Percentiles rank a stretch among this genome's conserved stretches.
Conservation (phyloP, 2,113 vertebrate genomes). For the Dipodomys stephensi region DNA sequence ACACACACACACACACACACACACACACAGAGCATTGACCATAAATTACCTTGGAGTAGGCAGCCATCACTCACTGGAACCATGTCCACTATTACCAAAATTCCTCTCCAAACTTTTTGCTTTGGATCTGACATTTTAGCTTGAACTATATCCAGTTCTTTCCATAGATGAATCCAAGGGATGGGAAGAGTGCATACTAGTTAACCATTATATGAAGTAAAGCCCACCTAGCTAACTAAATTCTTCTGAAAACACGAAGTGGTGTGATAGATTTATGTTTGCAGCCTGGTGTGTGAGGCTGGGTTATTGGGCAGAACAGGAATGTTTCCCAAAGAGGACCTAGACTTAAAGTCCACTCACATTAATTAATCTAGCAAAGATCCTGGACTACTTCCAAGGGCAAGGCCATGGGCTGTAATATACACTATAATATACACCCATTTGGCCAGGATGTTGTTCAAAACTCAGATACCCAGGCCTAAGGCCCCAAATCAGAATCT, state of each 20-base stretch:
- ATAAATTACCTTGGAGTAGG: conserved; percentile 5
- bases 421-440: not conserved
- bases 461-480: not conserved
- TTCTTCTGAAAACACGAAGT: not conserved
- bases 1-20: too few species aligned
- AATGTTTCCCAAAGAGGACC: not conserved
- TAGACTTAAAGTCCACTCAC: conserved; percentile 5
- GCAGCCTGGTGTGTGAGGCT: not conserved
- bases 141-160: not conserved
- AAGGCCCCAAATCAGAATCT: not conserved
- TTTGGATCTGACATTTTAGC: not conserved
- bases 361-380: not conserved
- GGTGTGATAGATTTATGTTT: not conserved
- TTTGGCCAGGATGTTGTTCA: not conserved
- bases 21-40: not conserved
- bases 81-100: conserved; percentile 29
- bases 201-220: not conserved
- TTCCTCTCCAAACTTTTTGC: not conserved
- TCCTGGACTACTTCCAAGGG: too few species aligned
- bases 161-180: not conserved
- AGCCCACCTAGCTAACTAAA: not conserved
- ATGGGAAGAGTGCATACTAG: not conserved
- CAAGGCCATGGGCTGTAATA: not conserved
- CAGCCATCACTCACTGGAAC: not conserved
- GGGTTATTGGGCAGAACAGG: not conserved